Percentiles rank a stretch among this genome's conserved stretches.
Evolutionary conservation across 2,797 vertebrate species (phyloP).

Genomic region (Notamacropus eugenii): DNA sequence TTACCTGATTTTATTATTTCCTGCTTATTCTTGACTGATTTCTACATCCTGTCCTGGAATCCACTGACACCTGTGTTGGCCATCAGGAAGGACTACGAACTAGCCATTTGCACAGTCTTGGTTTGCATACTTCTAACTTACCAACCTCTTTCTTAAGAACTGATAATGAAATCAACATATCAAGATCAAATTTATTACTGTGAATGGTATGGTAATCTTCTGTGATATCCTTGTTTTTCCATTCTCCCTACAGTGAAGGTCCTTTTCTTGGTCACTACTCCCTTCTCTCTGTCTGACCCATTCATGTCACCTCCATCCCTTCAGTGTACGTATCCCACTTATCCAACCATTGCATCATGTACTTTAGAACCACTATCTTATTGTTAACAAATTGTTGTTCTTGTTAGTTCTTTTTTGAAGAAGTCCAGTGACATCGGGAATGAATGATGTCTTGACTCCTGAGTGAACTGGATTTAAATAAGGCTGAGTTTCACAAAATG

Average conservation of each 20-base stretch:
- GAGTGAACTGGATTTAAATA: neutral
- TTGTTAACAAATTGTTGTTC: neutral
- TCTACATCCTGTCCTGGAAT: neutral
- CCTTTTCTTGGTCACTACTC: neutral
- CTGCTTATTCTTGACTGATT: neutral
- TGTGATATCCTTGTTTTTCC: neutral
- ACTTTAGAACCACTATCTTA: neutral
- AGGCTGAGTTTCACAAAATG: neutral
- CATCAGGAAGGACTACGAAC: neutral
- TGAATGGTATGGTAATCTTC: neutral
- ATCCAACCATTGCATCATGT: neutral
- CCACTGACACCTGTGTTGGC: neutral
- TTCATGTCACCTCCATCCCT: neutral
- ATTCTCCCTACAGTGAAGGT: neutral
- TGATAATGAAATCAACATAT: neutral
- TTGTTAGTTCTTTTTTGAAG: neutral
- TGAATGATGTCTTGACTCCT: neutral
- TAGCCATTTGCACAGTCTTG: neutral
- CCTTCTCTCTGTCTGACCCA: neutral
- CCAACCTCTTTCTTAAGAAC: neutral
- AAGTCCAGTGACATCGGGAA: neutral
- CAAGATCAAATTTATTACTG: neutral
- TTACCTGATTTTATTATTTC: neutral
- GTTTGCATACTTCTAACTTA: neutral
- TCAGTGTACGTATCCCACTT: neutral